Evolutionary conservation across 2,113 vertebrate species (phyloP), one percentile per base, ranked within the genome.

Genomic region (Dasyprocta punctata): DNA sequence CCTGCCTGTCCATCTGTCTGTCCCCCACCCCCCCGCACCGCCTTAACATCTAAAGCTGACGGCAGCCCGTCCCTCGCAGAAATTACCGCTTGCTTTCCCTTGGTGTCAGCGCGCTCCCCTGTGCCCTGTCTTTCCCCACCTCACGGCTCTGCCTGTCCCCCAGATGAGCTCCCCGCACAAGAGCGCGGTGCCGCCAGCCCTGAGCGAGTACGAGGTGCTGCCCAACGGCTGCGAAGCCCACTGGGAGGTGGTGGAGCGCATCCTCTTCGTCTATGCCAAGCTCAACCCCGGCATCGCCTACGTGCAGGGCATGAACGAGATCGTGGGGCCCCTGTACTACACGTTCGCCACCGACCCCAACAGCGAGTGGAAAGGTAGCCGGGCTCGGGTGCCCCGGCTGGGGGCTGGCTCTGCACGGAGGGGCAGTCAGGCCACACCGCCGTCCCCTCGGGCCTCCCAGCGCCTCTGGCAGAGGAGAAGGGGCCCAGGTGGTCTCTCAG

Each of bases 271-370:
- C 98, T 99, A 99, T 0, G 99, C 99, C 97, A 99, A 99, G 98
- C 99, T 99, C 97, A 99, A 99, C 97, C 99, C 99, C 0, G 99
- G 99, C 30, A 99, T 99, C 0, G 99, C 99, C 0, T 99, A 99
- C 0, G 99, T 99, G 0, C 99, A 99, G 98, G 99, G 99, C 96
- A 99, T 99, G 99, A 99, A 99, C 0, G 99, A 99, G 98, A 99
- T 99, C 0, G 99, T 99, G 12, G 99, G 99, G 14, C 99, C 99
- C 9, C 99, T 99, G 38, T 99, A 99, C 98, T 99, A 99, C 96
- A 99, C 99, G 1, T 99, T 99, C 83, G 99, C 99, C 96, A 99
- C 99, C 0, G 99, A 99, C 96, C 99, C 99, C 16, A 99, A 99
- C 98, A 98, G 97, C 0, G 98, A 99, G 63, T 99, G 99, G 99